These are phyloP conservation scores for Cartodere bifasciata DNA, from an alignment of 2,888 invertebrate species.

Conservation along the genomic window DNA sequence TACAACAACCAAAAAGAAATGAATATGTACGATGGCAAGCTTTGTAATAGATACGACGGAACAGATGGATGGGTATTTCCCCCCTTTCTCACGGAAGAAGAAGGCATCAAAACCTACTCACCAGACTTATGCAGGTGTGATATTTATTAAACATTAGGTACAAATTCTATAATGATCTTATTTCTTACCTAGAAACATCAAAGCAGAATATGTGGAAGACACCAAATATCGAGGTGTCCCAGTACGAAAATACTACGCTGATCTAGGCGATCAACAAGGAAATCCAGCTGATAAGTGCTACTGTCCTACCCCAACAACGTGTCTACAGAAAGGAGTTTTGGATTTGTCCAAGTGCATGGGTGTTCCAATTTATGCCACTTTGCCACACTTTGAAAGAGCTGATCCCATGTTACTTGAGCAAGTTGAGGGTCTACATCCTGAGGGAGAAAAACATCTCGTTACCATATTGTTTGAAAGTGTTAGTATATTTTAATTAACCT, in stretches of 20 bases:
- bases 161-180: neutral
- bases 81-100: constrained; percentile 47
- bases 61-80: constrained; percentile 84
- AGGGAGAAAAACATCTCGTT: constrained; percentile 57
- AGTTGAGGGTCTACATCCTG: constrained; percentile 52
- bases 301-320: constrained; percentile 44
- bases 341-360: constrained; percentile 54
- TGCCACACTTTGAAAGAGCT: constrained; percentile 64
- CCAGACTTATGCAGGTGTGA: constrained; percentile 61
- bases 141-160: neutral
- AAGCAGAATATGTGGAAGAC: constrained; percentile 45
- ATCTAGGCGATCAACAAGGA: constrained; percentile 53
- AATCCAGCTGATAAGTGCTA: constrained; percentile 42
- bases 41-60: constrained; percentile 65
- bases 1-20: constrained; percentile 50
- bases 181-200: constrained; percentile 40
- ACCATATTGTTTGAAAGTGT: constrained; percentile 70
- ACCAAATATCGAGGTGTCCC: constrained; percentile 50
- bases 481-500: constrained; percentile 21
- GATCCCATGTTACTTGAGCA: constrained; percentile 36
- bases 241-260: constrained; percentile 51
- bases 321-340: constrained; percentile 58
- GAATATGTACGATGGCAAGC: constrained; percentile 50
- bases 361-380: constrained; percentile 59
- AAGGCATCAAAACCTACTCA: constrained; percentile 56